These are phyloP conservation scores for Punctoribates punctum DNA, from an alignment of 2,888 invertebrate genomes.

Conservation along the genomic window DNA sequence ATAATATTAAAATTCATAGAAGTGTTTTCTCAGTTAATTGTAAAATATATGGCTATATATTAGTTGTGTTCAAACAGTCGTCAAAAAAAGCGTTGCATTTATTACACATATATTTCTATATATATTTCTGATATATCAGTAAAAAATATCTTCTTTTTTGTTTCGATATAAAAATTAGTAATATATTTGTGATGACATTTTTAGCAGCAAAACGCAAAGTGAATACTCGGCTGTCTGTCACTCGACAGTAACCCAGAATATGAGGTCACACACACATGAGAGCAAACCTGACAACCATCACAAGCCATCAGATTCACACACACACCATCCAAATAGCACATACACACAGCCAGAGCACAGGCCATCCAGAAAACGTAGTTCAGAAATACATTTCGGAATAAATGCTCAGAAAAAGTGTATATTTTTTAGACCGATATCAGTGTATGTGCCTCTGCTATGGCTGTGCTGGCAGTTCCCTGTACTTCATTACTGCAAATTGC, in stretches of 20 bases:
- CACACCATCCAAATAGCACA: neutral
- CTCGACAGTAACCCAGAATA: neutral
- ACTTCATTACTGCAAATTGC: neutral
- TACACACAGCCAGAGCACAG: neutral
- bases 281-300: constrained; percentile 3
- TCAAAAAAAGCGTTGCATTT: neutral
- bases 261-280: constrained; percentile 1
- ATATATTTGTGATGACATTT: constrained; percentile 23
- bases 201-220: neutral
- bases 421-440: neutral
- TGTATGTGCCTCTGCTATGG: neutral
- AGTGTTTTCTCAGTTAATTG: constrained; percentile 20
- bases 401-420: no score
- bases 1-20: constrained; percentile 14
- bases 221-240: neutral
- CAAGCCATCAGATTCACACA: neutral
- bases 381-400: no score
- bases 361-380: neutral
- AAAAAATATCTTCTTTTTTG: no score
- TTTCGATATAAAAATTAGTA: neutral
- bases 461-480: neutral
- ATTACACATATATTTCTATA: neutral
- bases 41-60: neutral
- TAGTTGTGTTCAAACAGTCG: neutral
- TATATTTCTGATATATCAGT: neutral